Conservation (phyloP, 2,113 vertebrate species). For the Saccopteryx bilineata region DNA sequence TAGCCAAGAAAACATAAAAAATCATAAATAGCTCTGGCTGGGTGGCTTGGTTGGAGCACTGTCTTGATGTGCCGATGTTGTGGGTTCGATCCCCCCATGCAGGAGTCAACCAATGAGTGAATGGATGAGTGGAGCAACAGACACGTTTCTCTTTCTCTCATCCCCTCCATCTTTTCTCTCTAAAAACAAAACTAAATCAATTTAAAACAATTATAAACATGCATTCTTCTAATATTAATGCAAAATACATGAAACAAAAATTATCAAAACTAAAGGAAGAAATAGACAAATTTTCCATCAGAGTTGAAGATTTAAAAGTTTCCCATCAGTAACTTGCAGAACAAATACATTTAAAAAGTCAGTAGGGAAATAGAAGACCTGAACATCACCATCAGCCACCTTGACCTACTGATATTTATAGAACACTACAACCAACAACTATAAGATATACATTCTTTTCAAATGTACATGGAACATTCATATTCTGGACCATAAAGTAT, state of each 20-base stretch:
- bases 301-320: background rate
- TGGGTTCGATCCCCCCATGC: no score
- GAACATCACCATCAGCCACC: background rate
- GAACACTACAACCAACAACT: background rate
- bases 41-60: no score
- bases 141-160: no score
- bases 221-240: background rate
- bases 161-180: no score
- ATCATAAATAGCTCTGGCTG: no score
- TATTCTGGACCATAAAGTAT: background rate
- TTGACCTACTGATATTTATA: background rate
- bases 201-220: background rate
- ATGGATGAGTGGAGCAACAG: no score
- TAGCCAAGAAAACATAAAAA: background rate
- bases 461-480: background rate
- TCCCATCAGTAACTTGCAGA: background rate
- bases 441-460: background rate
- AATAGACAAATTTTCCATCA: background rate
- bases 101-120: no score
- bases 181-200: no score
- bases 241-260: background rate
- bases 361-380: background rate
- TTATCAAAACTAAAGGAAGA: background rate
- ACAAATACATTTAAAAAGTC: constrained; percentile 8
- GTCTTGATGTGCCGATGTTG: no score